Base-by-base conservation (phyloP, 2,888 invertebrate genomes). In the Folsomia candida region DNA sequence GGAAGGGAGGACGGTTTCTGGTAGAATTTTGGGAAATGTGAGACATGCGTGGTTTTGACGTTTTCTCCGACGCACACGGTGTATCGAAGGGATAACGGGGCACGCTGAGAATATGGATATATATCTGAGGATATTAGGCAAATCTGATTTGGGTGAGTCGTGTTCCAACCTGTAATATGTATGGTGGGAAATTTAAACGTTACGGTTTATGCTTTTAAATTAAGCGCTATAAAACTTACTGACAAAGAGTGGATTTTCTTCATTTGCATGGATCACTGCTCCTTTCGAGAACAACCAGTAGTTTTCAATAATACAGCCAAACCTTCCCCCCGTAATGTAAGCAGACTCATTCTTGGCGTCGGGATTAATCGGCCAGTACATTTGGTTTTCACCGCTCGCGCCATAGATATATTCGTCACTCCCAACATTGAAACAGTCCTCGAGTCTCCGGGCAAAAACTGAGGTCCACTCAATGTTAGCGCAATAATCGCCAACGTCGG, bases 11-110 rank as follows among this genome's bases (percentile, higher is more conserved):
- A 64, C 9, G 77, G 77, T 79, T 87, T 88, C 1, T 87, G 87
- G 54, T 91, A 83, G 80, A 88, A 87, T 1, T 85, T 87, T 47
- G 86, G 84, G 0, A 89, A 47, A 14, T 47, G 65, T 2, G 68
- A 11, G 25, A 62, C 22, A 64, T 77, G 75, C 6, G 63, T 72
- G 14, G 69, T 68, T 20, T 67, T 67, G 11, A 77, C 60, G 37
- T 69, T 72, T 2, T 67, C 54, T n/a, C 64, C 74, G 0, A 47
- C 24, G 47, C 77, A 77, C n/a, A 70, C 37, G 2, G 69, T 51
- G 63, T 77, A 77, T 28, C 65, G 70, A 22, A 77, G 24, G 2
- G 25, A 63, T 1, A 74, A 51, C 1, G 51, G 51, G 1, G 28
- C 26, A 2, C 68, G 63, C 1, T 3, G 18, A 1, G 62, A 60